Evolutionary conservation across 2,113 vertebrate species (phyloP), one percentile per base, ranked within the genome.

Genomic region (Crotalus horridus): DNA sequence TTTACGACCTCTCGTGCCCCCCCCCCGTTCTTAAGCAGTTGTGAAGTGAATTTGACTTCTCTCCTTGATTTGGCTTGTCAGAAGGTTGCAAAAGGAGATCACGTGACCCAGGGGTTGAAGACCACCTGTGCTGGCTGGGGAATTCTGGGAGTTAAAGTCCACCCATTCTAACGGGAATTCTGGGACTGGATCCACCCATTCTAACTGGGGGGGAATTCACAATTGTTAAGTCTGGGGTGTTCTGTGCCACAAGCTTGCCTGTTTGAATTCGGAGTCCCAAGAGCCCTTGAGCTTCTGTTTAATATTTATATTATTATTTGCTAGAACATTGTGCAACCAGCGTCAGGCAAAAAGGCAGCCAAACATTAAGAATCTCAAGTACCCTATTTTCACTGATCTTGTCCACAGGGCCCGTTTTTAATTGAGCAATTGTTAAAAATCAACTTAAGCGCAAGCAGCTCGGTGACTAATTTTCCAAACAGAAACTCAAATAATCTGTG

Each of bases 71-170:
- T 59, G 0, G 58, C 23, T 59, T 8, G 7, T 59, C 58, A 59
- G 23, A 10, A 26, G 58, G 23, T 59, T 3, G 23, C 58, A 24
- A 59, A 26, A 59, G 23, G 58, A 8, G 58, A 26, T 59, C 24
- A 9, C 8, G 3, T 10, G 23, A 59, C 23, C 24, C 58, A 0
- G 23, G 59, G 29, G 10, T 12, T 29, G 56, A 58, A 24, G 56
- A 23, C 56, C 21, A 10, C 3, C 3, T 8, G 4, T 10, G 10
- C 0, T 11, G 3, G 0, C 56, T 58, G 2, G 2, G 2, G 56
- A 23, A 55, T 55, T 55, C 55, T 55, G 55, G 55, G 55, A 5
- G 4, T 61, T 29, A 11, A 64, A 12, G 26, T 13, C 61, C 11
- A 10, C 0, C 24, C 59, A 10, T 26, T 24, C 8, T 26, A 9